Percentiles rank a stretch among this genome's conserved stretches.
Conservation (phyloP, 2,888 invertebrate species). For the Melanophora roralis region DNA sequence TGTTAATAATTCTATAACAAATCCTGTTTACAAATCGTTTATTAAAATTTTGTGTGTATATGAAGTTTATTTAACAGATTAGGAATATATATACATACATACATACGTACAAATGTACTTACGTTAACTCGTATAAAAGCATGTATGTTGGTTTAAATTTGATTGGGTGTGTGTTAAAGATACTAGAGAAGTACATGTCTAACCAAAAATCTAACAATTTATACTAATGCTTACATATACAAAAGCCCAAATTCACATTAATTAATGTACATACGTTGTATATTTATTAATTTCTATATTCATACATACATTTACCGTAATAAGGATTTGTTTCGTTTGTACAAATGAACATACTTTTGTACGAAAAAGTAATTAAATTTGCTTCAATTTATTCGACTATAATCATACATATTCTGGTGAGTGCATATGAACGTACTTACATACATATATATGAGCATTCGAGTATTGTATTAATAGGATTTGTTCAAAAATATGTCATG, state of each 20-base stretch:
- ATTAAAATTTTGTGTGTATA: slow-evolving; percentile 50
- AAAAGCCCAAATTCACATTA: slow-evolving; percentile 1
- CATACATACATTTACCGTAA: background rate
- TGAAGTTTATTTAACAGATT: slow-evolving; percentile 55
- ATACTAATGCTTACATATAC: background rate
- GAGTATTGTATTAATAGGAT: slow-evolving; percentile 7
- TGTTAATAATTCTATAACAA: slow-evolving; percentile 53
- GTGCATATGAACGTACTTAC: background rate
- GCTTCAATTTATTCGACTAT: background rate
- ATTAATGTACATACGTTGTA: background rate
- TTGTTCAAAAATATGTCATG: background rate
- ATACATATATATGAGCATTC: background rate
- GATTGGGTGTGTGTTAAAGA: background rate
- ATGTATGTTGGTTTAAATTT: background rate
- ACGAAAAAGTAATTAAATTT: slow-evolving; percentile 48
- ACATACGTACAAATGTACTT: background rate
- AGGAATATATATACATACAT: slow-evolving; percentile 7
- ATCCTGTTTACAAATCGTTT: slow-evolving; percentile 60
- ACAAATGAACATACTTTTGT: background rate
- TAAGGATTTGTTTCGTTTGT: slow-evolving; percentile 18
- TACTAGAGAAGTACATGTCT: slow-evolving; percentile 19
- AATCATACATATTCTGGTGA: background rate
- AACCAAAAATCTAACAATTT: slow-evolving; percentile 35
- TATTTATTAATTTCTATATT: background rate
- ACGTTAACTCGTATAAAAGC: slow-evolving; percentile 10